Base-by-base conservation (phyloP, 2,113 vertebrate genomes). In the Labeo rohita region DNA sequence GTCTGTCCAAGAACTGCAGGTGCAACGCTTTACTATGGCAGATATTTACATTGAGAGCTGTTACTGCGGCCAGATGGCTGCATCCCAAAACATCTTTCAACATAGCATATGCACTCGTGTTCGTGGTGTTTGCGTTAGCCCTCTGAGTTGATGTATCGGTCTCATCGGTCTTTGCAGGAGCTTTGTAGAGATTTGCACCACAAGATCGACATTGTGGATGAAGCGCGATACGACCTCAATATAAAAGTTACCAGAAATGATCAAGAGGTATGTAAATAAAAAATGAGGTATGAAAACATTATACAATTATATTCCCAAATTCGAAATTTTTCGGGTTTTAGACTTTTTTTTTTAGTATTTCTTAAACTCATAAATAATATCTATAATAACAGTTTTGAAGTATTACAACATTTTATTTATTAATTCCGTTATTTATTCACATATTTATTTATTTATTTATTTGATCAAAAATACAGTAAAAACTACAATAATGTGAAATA, bases 231-330 rank as follows among this genome's bases (percentile, higher is more conserved):
- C 50, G 92, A 95, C 91, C 92, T 87, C 54, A 91, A 92, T 90
- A 84, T 89, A 59, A 95, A 95, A 90, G 93, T 94, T 81, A 89
- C 81, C 88, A 90, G 91, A 91, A 94, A 94, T 91, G 90, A 92
- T 66, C 89, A 89, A 73, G 92, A 94, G 91, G 90, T 92, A 89
- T 77, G 84, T 49, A 89, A 18, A 82, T 18, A 23, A 87, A 90
- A 92, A 43, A 81, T 79, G 63, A 34, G 63, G 10, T 12, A 66
- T 28, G 63, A 65, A 65, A 28, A 39, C 39, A 28, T 28, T 28
- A 28, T 28, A 56, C 2, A 59, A 59, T 59, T 0, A 59, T 45
- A 21, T 54, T 54, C 13, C 6, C 18, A 59, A 16, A 59, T 59
- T 59, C 21, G 54, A 59, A 18, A 56, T 56, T 16, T 21, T 16